Evolutionary conservation across 1,140 invertebrate species (phyloP), one percentile per base, ranked within the genome.

Genomic region (Tyrophagus putrescentiae): DNA sequence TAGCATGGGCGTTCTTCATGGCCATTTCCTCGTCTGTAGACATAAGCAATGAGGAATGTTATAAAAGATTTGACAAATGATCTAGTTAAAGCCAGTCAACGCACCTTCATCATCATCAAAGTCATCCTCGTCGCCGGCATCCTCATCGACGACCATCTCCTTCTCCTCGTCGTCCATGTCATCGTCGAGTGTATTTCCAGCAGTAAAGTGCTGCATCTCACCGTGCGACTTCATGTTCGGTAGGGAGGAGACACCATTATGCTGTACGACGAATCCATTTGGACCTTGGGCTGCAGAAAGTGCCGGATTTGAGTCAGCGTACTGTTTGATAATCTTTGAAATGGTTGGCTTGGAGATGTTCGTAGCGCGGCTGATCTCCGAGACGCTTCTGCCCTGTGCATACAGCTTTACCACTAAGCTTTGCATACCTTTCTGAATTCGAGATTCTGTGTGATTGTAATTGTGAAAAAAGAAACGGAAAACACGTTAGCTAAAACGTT

Each of bases 401-500:
- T 6, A 6, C 31, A 48, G 6, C 31, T 18, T 48, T 25, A 7
- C 21, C 9, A 48, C n/a, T 16, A 28, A 34, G 39, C 9, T 34
- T 27, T 33, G 52, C 52, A 54, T 54, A 54, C 52, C 52, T 54
- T 54, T 54, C n/a, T 27, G 52, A 54, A 3, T 54, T 27, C 52
- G 52, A 27, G 52, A 54, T 33, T 54, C 52, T 54, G 27, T n/a
- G n/a, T 11, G 21, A 54, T 32, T 42, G 1, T 42, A 21, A 21
- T 42, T 42, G 41, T 42, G 18, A 21, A 2, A 42, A 42, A 42
- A 21, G 41, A 42, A 9, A 13, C 21, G 31, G 31, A 6, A 48
- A 48, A 21, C 7, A 48, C 23, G 18, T 7, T 21, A 7, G 18
- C 18, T 7, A 48, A 18, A 25, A 48, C 31, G 7, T 48, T 9